These are phyloP conservation scores for Passer montanus DNA, from an alignment of 2,113 vertebrate species.

Conservation along the genomic window DNA sequence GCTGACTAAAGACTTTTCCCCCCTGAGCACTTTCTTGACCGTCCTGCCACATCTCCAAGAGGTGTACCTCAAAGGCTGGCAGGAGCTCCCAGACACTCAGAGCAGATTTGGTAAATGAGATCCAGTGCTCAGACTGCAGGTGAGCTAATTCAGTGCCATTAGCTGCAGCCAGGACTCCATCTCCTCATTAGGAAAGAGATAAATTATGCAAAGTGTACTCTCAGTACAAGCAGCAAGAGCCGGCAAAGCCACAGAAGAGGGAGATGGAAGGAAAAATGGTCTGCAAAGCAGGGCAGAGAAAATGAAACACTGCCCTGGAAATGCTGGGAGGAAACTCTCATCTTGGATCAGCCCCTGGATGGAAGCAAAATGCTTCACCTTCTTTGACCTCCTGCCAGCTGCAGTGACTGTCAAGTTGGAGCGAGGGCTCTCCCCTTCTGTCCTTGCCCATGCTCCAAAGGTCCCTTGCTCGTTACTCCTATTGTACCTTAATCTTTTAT, in stretches of 20 bases:
- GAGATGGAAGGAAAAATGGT: not conserved
- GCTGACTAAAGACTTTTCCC: not conserved
- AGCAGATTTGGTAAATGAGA: not conserved
- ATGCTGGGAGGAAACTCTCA: not conserved
- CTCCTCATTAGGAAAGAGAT: conserved; percentile 30
- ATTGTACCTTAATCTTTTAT: not conserved
- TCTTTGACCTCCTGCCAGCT: not conserved
- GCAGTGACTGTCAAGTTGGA: not conserved
- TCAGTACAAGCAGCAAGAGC: not conserved
- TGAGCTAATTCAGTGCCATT: conserved; percentile 1
- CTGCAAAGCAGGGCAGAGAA: not conserved
- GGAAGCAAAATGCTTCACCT: not conserved
- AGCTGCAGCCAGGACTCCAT: conserved; percentile 15
- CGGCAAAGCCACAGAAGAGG: not conserved
- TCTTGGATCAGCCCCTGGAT: not conserved
- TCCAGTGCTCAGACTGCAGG: not conserved
- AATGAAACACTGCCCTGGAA: not conserved
- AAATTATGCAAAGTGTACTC: conserved; percentile 28
- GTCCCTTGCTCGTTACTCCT: rapidly evolving
- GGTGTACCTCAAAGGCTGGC: not conserved
- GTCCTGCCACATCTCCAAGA: not conserved
- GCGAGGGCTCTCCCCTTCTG: not conserved
- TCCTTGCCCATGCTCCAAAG: not conserved
- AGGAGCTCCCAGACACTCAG: not conserved
- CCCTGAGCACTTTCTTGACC: not conserved